phyloP scores from a whole-genome alignment of 1,140 invertebrate species.

The Drosophila auraria region DNA sequence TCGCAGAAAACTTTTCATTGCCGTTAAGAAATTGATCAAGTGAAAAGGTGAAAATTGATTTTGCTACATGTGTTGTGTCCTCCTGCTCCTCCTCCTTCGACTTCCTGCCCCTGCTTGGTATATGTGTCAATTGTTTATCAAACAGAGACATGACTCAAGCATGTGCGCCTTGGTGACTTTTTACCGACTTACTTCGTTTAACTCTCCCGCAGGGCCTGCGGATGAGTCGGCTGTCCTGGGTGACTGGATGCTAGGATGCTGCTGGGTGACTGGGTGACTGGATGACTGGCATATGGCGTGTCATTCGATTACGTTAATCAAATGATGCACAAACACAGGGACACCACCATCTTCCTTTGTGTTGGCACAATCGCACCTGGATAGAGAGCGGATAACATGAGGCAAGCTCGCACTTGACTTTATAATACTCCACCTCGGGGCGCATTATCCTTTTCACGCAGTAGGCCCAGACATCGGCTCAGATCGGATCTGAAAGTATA shows the following conservation, averaged over 20 bases:
- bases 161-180: conserved; percentile 66
- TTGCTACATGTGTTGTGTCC: conserved; percentile 72
- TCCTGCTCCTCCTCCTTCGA: not conserved
- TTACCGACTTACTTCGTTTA: conserved; percentile 72
- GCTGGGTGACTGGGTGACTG: conserved; percentile 37
- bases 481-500: not conserved
- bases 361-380: conserved; percentile 34
- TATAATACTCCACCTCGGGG: conserved; percentile 25
- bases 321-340: conserved; percentile 78
- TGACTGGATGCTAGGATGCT: conserved; percentile 24
- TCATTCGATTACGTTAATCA: conserved; percentile 82
- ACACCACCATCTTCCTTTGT: conserved; percentile 14
- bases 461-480: conserved; percentile 6
- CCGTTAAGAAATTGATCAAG: conserved; percentile 83
- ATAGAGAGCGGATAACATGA: conserved; percentile 31
- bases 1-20: conserved; percentile 78
- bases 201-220: conserved; percentile 41
- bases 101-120: conserved; percentile 15
- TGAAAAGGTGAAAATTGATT: conserved; percentile 84
- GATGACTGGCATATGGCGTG: conserved; percentile 60
- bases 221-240: conserved; percentile 8
- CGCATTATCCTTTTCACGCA: conserved; percentile 21
- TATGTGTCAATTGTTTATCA: conserved; percentile 79
- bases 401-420: conserved; percentile 33
- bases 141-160: conserved; percentile 55